A percentile compares a stretch with the other conserved stretches of the same genome.
Evolutionary conservation across 2,888 invertebrate species (phyloP).

Genomic region (Diarsia brunnea): DNA sequence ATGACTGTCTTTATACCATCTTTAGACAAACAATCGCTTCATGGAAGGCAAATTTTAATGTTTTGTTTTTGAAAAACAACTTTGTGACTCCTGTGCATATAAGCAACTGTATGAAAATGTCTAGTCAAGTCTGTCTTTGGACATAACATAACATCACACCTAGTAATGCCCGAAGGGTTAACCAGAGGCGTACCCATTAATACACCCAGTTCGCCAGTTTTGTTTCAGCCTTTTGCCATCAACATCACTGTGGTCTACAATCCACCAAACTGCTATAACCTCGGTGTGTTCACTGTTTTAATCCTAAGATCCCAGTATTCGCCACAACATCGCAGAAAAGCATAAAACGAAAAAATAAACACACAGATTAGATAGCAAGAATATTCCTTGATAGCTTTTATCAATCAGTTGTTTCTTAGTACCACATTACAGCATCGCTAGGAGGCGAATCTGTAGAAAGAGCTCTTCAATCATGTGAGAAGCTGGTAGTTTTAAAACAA

Average conservation of each 20-base stretch:
- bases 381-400: conserved; percentile 64
- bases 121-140: neutral
- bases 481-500: conserved; percentile 71
- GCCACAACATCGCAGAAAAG: conserved; percentile 10
- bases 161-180: neutral
- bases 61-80: neutral
- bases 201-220: neutral
- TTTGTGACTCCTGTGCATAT: neutral
- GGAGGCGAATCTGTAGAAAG: conserved; percentile 57
- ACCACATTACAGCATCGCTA: conserved; percentile 47
- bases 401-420: conserved; percentile 65
- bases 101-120: neutral
- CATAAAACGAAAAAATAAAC: conserved; percentile 37
- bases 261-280: neutral
- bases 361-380: conserved; percentile 48
- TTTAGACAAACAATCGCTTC: neutral
- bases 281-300: conserved; percentile 7
- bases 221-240: neutral
- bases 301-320: conserved; percentile 11
- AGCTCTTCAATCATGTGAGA: conserved; percentile 66
- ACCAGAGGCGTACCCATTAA: neutral
- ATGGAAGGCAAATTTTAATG: too few relatives aligned
- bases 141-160: neutral
- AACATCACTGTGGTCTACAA: neutral
- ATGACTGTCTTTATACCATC: neutral